phyloP scores from a whole-genome alignment of 2,113 vertebrate species.

The Glaucomys volans region DNA sequence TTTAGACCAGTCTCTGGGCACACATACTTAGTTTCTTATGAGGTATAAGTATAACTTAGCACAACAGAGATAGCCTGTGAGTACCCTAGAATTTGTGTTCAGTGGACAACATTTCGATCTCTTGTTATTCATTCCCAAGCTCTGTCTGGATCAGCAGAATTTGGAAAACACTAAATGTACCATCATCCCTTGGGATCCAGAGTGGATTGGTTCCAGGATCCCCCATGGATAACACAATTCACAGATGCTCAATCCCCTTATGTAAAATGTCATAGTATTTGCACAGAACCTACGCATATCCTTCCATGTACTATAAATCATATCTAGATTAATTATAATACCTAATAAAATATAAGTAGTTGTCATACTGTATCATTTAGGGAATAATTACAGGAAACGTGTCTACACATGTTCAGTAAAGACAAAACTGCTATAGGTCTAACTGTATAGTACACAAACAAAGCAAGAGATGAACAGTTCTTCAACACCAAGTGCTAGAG shows the following conservation, averaged over 20 bases:
- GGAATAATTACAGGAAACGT: background rate
- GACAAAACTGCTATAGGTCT: background rate
- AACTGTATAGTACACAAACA: background rate
- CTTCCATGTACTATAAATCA: no score
- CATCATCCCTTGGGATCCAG: background rate
- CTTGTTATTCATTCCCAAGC: background rate
- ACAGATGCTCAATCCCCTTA: background rate
- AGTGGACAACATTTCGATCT: background rate
- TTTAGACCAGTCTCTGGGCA: background rate
- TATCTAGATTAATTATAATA: background rate
- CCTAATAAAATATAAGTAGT: background rate
- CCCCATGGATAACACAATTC: background rate
- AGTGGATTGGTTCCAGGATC: background rate
- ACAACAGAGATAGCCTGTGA: background rate
- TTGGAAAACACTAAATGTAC: background rate
- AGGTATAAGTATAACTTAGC: slow-evolving; percentile 8
- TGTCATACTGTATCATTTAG: background rate
- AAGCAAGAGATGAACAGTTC: background rate
- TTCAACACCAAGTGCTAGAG: background rate
- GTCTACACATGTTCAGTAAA: background rate
- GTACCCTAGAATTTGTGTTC: background rate
- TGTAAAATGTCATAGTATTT: background rate
- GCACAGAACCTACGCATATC: background rate
- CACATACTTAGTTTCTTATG: background rate
- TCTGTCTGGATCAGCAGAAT: background rate